These are phyloP conservation scores for Ranitomeya variabilis DNA, from an alignment of 2,113 vertebrate genomes.

Conservation along the genomic window DNA sequence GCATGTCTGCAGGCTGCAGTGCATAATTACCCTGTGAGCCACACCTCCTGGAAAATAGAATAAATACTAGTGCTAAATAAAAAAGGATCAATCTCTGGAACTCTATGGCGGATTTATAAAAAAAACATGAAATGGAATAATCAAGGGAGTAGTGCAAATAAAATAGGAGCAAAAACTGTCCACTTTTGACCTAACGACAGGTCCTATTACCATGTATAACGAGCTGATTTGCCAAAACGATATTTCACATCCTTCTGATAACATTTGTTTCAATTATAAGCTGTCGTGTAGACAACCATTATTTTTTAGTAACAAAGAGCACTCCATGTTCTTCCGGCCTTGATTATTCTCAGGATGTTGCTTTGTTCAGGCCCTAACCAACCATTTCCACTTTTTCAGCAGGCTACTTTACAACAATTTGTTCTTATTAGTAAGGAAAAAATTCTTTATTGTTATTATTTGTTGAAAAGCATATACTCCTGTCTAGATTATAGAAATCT, in stretches of 20 bases:
- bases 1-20: no score
- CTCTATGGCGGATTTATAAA: no score
- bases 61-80: no score
- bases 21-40: no score
- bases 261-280: slow-evolving; percentile 14
- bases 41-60: no score
- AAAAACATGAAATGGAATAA: no score
- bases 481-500: slow-evolving; percentile 45
- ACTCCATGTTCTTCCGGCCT: slow-evolving; percentile 7
- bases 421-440: neutral
- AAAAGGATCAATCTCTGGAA: no score
- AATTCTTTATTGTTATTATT: neutral
- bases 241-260: neutral
- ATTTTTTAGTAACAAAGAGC: slow-evolving; percentile 43
- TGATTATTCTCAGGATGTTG: slow-evolving; percentile 54
- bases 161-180: no score
- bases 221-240: neutral
- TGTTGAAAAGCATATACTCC: neutral
- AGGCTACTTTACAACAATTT: neutral
- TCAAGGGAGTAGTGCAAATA: no score
- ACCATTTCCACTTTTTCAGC: slow-evolving; percentile 38
- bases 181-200: no score
- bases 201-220: neutral
- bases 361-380: slow-evolving; percentile 47
- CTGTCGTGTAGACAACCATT: neutral